phyloP scores from a whole-genome alignment of 2,888 invertebrate species.

The Steinernema carpocapsae region DNA sequence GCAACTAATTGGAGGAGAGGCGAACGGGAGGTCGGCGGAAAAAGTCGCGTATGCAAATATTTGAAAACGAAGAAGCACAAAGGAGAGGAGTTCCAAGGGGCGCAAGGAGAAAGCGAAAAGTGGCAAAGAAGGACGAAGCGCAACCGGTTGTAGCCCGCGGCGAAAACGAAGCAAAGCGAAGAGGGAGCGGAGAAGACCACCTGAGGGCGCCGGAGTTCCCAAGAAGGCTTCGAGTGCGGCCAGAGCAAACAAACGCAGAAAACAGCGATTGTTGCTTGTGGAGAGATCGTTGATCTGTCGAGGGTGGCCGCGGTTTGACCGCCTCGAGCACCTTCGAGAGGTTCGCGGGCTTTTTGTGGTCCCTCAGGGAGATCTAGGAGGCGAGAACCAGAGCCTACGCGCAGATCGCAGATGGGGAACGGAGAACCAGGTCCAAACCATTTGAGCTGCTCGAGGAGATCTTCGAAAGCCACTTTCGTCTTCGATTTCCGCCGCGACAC shows the following conservation, averaged over 20 bases:
- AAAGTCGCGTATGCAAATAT: constrained; percentile 30
- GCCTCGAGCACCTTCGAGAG: not conserved
- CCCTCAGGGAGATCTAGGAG: too few relatives aligned
- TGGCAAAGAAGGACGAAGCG: not conserved
- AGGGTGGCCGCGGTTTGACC: not conserved
- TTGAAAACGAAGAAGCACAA: not conserved
- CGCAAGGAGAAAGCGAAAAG: constrained; percentile 14
- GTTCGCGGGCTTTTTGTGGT: too few relatives aligned
- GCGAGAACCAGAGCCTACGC: too few relatives aligned
- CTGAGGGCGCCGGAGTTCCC: constrained; percentile 19
- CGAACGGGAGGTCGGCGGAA: not conserved
- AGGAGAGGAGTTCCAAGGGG: not conserved
- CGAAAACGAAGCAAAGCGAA: not conserved
- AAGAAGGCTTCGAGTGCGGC: constrained; percentile 12
- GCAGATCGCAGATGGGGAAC: too few relatives aligned
- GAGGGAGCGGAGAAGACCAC: not conserved
- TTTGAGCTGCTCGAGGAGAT: too few relatives aligned
- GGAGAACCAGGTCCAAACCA: too few relatives aligned
- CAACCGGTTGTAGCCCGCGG: constrained; percentile 17
- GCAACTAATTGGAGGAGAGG: not conserved
- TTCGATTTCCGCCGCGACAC: too few relatives aligned
- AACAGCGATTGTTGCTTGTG: not conserved
- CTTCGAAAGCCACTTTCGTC: too few relatives aligned
- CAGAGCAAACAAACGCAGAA: not conserved
- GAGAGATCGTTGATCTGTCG: not conserved